These are phyloP conservation scores for Saguinus oedipus DNA, from an alignment of 2,797 vertebrate species.

Conservation along the genomic window DNA sequence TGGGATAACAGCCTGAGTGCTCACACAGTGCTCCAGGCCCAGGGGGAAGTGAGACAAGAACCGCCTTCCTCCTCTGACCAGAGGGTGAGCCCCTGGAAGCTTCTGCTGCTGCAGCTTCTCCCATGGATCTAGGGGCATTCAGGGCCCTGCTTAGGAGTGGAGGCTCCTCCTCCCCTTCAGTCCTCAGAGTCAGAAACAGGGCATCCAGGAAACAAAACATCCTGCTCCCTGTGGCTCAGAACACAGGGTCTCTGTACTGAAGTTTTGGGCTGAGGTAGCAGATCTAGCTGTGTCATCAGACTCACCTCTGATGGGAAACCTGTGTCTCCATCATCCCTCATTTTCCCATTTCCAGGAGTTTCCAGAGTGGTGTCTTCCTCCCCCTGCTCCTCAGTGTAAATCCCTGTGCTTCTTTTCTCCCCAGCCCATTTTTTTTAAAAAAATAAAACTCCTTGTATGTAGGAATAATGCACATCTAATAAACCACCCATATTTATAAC, in stretches of 20 bases:
- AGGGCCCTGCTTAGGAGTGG: accelerated
- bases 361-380: background rate
- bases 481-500: background rate
- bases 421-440: background rate
- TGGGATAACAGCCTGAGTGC: accelerated
- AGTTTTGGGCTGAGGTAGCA: no score
- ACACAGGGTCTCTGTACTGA: background rate
- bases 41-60: background rate
- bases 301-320: background rate
- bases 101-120: background rate
- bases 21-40: background rate
- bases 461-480: background rate
- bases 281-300: no score
- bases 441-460: background rate
- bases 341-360: background rate
- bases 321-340: accelerated
- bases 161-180: background rate
- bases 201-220: background rate
- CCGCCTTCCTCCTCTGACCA: background rate
- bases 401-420: background rate
- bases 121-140: accelerated
- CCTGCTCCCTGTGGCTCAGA: background rate
- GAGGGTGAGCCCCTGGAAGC: background rate
- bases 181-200: background rate
- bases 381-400: background rate